Base-by-base conservation (phyloP, 2,888 invertebrate species). In the Ennomos fuscantarius region DNA sequence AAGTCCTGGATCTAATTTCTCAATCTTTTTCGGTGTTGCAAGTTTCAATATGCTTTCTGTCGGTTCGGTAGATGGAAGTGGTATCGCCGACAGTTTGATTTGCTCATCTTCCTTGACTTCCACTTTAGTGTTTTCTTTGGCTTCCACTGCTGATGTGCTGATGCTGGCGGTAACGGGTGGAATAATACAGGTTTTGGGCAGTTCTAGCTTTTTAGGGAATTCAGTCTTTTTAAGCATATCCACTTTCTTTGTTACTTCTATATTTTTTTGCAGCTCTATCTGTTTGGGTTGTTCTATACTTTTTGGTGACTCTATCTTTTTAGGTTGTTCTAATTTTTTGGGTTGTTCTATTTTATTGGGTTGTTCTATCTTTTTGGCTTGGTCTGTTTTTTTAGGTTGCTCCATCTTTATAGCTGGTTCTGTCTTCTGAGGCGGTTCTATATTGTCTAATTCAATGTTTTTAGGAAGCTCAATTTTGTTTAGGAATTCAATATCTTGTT, bases 1-100 rank as follows among this genome's bases (percentile, higher is more conserved):
- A 2, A 78, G 76, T 44, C 82, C 83, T 5, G 76, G 78, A 43
- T 83, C 81, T 39, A 79, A 56, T 57, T 79, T 82, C 47, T 83
- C 81, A 36, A 80, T 52, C 59, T 79, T 82, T 49, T 74, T 75
- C 9, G 85, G 84, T 35, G 78, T 78, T 6, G 24, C 35, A 10
- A 77, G 59, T 68, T 76, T 81, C 3, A 65, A 54, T 9, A 61
- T 51, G 32, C 48, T 67, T 40, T 76, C 76, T 64, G 70, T 70
- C 0, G 76, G 70, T 32, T 75, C 76, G 8, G 70, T 60, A 40
- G 58, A 65, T 0, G 85, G 81, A 31, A 81, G 72, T 2, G 83
- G 79, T 55, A 80, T 80, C 3, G 75, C 70, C 8, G 73, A 49
- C 2, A 78, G 60, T 66, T 75, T 76, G 0, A 75, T 58, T 45